A percentile compares a stretch with the other conserved stretches of the same genome.
These are phyloP conservation scores for Semotilus atromaculatus DNA, from an alignment of 2,797 vertebrate species.

Conservation along the genomic window DNA sequence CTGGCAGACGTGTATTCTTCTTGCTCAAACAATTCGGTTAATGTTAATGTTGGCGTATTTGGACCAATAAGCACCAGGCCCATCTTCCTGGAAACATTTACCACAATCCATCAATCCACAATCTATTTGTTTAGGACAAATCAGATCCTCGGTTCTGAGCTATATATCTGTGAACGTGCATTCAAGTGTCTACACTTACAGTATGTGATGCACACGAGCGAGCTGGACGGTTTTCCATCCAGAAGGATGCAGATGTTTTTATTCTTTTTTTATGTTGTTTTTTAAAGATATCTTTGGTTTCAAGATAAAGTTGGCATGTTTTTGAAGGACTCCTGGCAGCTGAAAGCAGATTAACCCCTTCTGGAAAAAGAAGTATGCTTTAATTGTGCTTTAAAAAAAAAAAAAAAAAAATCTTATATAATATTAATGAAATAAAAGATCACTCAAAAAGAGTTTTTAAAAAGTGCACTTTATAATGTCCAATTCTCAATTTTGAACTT, in stretches of 20 bases:
- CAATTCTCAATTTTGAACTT: not conserved
- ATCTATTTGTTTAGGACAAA: conserved; percentile 59
- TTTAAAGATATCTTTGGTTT: conserved; percentile 62
- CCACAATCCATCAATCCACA: conserved; percentile 37
- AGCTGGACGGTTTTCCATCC: not conserved
- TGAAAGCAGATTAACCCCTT: too few relatives aligned
- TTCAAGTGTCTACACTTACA: not conserved
- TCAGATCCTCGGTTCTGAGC: conserved; percentile 51
- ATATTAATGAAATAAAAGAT: not conserved
- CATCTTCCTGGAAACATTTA: conserved; percentile 59
- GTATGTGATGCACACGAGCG: not conserved
- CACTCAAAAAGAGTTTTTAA: not conserved
- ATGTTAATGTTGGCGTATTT: conserved; percentile 56
- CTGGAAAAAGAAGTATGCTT: too few relatives aligned
- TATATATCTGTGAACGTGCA: not conserved
- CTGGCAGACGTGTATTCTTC: conserved; percentile 46
- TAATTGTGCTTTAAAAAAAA: too few relatives aligned
- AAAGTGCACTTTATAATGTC: not conserved
- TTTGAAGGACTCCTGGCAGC: not conserved
- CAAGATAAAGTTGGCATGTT: conserved; percentile 59
- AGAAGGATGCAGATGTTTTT: conserved; percentile 59
- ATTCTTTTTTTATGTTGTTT: too few relatives aligned
- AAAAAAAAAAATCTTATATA: not conserved
- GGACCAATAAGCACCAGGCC: conserved; percentile 16
- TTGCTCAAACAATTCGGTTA: conserved; percentile 49